These are phyloP conservation scores for Autographa pulchrina DNA, from an alignment of 2,888 invertebrate species.

Conservation along the genomic window DNA sequence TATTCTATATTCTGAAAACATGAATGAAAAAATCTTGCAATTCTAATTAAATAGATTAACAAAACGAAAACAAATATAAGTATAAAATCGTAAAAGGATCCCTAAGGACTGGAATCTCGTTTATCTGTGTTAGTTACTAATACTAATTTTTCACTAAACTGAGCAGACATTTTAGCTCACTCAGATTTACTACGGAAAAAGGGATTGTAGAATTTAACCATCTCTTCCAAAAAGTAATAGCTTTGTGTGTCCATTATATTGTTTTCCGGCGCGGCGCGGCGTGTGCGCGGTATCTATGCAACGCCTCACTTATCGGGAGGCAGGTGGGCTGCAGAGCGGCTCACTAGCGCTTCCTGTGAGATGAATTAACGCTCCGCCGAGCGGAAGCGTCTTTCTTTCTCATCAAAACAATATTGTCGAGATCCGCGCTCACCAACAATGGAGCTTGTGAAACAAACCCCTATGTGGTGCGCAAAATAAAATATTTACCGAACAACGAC, in stretches of 20 bases:
- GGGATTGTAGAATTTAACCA: constrained; percentile 5
- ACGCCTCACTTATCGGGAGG: constrained; percentile 36
- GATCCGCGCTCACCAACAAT: constrained; percentile 45
- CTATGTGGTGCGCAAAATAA: constrained; percentile 17
- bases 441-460: constrained; percentile 33
- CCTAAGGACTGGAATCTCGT: too few relatives aligned
- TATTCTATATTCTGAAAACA: constrained; percentile 22
- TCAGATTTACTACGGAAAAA: neutral
- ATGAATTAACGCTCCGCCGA: constrained; percentile 78
- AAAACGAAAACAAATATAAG: too few relatives aligned
- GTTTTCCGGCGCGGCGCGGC: constrained; percentile 19
- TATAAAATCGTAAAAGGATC: neutral
- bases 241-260: constrained; percentile 32
- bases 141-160: neutral
- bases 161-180: neutral
- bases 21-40: constrained; percentile 2
- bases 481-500: constrained; percentile 16
- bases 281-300: constrained; percentile 31
- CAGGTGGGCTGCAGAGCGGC: constrained; percentile 53
- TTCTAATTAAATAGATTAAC: neutral
- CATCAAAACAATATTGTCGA: constrained; percentile 70
- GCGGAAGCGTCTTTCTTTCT: constrained; percentile 77
- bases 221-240: constrained; percentile 9
- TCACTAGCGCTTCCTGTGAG: constrained; percentile 67
- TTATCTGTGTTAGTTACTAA: too few relatives aligned